Evolutionary conservation across 2,797 vertebrate species (phyloP).

Genomic region (Acanthis flammea): DNA sequence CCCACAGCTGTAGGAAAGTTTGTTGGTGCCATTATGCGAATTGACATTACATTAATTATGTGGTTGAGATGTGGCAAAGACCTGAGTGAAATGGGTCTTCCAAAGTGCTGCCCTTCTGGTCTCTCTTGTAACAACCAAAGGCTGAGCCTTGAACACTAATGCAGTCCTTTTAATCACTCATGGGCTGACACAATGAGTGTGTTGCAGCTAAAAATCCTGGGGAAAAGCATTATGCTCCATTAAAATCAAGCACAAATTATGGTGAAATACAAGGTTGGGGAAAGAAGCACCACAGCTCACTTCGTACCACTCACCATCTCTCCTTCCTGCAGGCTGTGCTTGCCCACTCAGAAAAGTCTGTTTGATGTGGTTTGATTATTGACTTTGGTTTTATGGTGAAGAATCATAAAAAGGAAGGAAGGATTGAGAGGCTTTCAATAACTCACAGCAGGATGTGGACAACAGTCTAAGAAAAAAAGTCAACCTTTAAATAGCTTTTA

Average conservation of each 20-base stretch:
- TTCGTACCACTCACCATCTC: background rate
- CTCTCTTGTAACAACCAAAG: background rate
- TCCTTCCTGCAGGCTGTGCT: background rate
- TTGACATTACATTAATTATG: background rate
- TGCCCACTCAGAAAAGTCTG: background rate
- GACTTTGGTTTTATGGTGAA: background rate
- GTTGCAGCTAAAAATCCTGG: background rate
- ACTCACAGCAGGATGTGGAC: background rate
- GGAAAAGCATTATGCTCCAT: background rate
- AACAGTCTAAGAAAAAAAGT: background rate
- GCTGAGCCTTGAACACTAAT: background rate
- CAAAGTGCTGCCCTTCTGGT: background rate
- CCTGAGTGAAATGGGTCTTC: background rate
- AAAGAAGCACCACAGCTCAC: background rate
- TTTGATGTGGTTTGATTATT: background rate
- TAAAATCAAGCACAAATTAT: background rate
- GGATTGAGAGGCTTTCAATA: background rate
- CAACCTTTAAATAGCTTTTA: background rate
- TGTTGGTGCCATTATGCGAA: background rate
- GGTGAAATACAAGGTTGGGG: accelerated
- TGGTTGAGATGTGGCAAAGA: background rate
- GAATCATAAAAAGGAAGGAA: background rate
- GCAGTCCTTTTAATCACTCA: background rate
- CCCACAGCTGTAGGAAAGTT: background rate
- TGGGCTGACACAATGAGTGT: background rate